These are phyloP conservation scores for Laticauda laticaudata DNA, from an alignment of 2,113 vertebrate species.

Conservation along the genomic window DNA sequence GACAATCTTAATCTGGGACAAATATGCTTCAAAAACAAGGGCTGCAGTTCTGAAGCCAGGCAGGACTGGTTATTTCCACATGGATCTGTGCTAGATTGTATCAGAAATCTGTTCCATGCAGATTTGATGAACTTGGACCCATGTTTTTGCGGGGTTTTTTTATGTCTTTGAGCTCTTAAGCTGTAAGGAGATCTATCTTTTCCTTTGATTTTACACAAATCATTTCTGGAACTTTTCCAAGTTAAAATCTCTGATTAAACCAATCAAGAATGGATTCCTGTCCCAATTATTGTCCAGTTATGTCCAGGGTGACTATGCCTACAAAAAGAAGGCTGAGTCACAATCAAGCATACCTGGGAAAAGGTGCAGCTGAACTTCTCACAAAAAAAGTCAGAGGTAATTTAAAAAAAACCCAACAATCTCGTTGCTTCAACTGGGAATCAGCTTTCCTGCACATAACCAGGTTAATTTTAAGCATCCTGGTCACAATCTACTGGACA, in stretches of 20 bases:
- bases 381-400: not conserved
- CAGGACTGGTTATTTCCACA: not conserved
- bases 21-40: not conserved
- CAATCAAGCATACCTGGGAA: not conserved
- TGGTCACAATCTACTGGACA: not conserved
- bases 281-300: not conserved
- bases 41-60: not conserved
- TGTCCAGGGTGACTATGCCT: not conserved
- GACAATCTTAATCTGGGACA: not conserved
- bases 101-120: not conserved
- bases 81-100: not conserved
- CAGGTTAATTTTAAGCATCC: not conserved
- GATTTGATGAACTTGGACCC: not conserved
- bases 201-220: not conserved
- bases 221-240: not conserved
- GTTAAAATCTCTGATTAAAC: not conserved
- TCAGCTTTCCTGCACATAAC: not conserved
- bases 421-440: not conserved
- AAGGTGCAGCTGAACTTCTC: not conserved
- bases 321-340: not conserved
- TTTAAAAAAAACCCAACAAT: not conserved
- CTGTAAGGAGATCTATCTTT: not conserved
- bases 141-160: not conserved
- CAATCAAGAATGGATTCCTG: not conserved
- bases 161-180: not conserved